phyloP scores from a whole-genome alignment of 2,797 vertebrate species.

The Pygocentrus nattereri region DNA sequence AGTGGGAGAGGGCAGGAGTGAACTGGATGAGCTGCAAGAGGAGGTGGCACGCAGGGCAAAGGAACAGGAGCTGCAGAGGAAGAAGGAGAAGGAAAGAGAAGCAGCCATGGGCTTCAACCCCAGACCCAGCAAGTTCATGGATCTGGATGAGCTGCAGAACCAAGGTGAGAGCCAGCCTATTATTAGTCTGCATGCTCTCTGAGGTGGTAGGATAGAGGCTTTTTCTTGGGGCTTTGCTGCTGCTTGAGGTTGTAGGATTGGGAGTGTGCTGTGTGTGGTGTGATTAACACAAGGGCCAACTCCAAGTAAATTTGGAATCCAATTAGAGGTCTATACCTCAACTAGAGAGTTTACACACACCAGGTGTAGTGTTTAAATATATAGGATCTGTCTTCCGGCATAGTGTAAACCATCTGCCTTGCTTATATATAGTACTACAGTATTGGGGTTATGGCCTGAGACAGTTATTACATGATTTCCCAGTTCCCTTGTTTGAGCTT shows the following conservation, averaged over 20 bases:
- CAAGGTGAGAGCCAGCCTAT: slow-evolving; percentile 88
- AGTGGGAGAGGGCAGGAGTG: slow-evolving; percentile 84
- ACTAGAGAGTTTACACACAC: too few species aligned
- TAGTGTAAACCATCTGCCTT: too few species aligned
- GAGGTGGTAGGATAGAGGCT: background rate
- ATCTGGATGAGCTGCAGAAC: slow-evolving; percentile 95
- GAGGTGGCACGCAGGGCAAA: slow-evolving; percentile 88
- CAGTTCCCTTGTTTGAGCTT: too few species aligned
- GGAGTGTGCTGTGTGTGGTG: background rate
- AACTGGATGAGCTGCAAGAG: slow-evolving; percentile 94
- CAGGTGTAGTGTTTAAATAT: too few species aligned
- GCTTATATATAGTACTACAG: too few species aligned
- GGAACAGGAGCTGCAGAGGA: slow-evolving; percentile 89
- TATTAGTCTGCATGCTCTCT: background rate
- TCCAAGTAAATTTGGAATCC: background rate
- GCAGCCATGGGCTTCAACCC: slow-evolving; percentile 94
- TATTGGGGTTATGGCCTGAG: too few species aligned
- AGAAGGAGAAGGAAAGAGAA: slow-evolving; percentile 89
- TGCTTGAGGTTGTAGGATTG: slow-evolving; percentile 22
- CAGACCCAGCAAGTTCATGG: slow-evolving; percentile 93
- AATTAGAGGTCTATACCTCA: too few species aligned
- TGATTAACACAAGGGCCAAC: background rate
- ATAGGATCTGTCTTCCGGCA: too few species aligned
- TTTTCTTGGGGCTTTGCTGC: slow-evolving; percentile 37
- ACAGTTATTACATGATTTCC: too few species aligned